These are phyloP conservation scores for Scaptomyza reducta DNA, from an alignment of 2,888 invertebrate genomes.

Conservation along the genomic window DNA sequence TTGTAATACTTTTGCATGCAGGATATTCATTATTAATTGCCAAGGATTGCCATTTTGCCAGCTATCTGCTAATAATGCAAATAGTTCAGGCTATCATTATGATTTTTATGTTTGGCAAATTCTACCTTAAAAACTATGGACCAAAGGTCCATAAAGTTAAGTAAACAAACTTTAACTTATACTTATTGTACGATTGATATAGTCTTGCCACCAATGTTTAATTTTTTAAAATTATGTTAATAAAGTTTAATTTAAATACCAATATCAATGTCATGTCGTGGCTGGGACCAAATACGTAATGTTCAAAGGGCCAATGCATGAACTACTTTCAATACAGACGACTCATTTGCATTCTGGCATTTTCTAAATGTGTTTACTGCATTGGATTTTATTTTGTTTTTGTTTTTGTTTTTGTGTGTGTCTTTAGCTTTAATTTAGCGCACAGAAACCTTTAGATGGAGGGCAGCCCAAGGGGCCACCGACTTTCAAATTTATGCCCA, in stretches of 20 bases:
- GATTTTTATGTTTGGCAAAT: slow-evolving; percentile 86
- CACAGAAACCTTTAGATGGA: neutral
- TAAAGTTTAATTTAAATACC: slow-evolving; percentile 28
- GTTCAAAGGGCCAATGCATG: slow-evolving; percentile 16
- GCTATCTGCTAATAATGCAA: slow-evolving; percentile 85
- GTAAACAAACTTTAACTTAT: slow-evolving; percentile 1
- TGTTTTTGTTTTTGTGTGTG: neutral
- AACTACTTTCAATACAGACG: slow-evolving; percentile 6
- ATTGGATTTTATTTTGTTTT: neutral
- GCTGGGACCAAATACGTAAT: slow-evolving; percentile 4
- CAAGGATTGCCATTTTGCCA: slow-evolving; percentile 86
- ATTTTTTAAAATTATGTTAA: slow-evolving; percentile 22
- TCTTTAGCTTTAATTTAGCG: neutral
- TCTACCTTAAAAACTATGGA: slow-evolving; percentile 86
- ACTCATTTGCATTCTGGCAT: slow-evolving; percentile 23
- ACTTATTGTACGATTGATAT: neutral
- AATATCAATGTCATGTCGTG: neutral
- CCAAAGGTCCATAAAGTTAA: slow-evolving; percentile 5
- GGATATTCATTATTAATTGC: slow-evolving; percentile 77
- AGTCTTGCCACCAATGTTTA: neutral
- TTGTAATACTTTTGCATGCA: slow-evolving; percentile 87
- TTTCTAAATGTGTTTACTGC: slow-evolving; percentile 2
- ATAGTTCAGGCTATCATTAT: slow-evolving; percentile 85
- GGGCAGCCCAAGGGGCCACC: neutral
- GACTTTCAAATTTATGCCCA: slow-evolving; percentile 9